Evolutionary conservation across 2,888 invertebrate genomes (phyloP).

Genomic region (Oxytorus armatus): DNA sequence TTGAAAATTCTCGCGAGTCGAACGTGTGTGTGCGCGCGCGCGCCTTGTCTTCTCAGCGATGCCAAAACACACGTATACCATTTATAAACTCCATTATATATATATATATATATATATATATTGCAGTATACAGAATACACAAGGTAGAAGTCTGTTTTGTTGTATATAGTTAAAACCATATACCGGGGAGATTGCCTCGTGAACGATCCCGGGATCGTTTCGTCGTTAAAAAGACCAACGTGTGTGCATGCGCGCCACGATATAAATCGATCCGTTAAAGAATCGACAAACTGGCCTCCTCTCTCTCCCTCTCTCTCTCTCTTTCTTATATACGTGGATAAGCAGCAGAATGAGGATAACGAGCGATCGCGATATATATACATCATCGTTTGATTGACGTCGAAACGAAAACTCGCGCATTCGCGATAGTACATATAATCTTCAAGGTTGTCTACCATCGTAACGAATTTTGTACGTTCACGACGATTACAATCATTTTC

Average conservation of each 20-base stretch:
- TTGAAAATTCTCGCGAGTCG: conserved; percentile 65
- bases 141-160: conserved; percentile 3
- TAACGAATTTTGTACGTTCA: too few relatives aligned
- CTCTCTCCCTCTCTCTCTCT: background rate
- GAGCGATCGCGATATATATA: conserved; percentile 44
- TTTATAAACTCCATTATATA: background rate
- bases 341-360: conserved; percentile 33
- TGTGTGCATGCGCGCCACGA: background rate
- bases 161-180: too few relatives aligned
- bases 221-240: conserved; percentile 13
- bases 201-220: conserved; percentile 10
- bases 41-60: conserved; percentile 22
- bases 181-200: conserved; percentile 34
- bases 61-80: conserved; percentile 48
- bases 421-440: too few relatives aligned
- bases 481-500: too few relatives aligned
- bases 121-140: conserved; percentile 14
- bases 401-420: conserved; percentile 8
- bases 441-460: conserved; percentile 17
- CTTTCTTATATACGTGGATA: conserved; percentile 5
- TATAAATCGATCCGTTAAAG: conserved; percentile 43
- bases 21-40: conserved; percentile 38
- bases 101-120: background rate
- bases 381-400: conserved; percentile 35
- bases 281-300: conserved; percentile 23